These are phyloP conservation scores for Cyanistes caeruleus DNA, from an alignment of 2,113 vertebrate species.

Conservation along the genomic window DNA sequence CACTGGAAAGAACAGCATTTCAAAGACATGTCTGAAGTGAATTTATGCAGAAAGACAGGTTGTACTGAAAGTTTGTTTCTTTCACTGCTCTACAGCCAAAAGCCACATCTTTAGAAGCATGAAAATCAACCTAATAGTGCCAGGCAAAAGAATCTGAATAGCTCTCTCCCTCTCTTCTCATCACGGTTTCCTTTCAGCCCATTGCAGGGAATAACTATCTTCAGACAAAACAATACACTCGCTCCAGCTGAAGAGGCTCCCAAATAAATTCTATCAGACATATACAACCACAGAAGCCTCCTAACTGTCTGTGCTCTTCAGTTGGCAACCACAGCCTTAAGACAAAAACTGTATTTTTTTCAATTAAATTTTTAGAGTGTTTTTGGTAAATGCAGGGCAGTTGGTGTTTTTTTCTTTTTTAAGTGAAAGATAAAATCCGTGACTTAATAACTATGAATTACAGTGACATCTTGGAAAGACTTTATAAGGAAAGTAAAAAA, in stretches of 20 bases:
- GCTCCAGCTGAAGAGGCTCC: slow-evolving; percentile 16
- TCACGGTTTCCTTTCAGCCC: not conserved
- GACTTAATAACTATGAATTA: not conserved
- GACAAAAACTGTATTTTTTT: not conserved
- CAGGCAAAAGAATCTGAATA: not conserved
- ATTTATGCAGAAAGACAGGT: slow-evolving; percentile 2
- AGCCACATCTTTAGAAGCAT: not conserved
- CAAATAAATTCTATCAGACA: slow-evolving; percentile 32
- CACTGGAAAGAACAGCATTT: not conserved
- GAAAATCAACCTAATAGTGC: slow-evolving; percentile 33
- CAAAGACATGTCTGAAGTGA: not conserved
- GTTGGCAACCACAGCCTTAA: not conserved
- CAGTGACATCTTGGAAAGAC: not conserved
- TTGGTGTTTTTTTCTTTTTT: not conserved
- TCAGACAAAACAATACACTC: not conserved
- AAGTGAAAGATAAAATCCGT: not conserved
- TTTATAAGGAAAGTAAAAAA: not conserved
- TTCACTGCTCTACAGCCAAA: slow-evolving; percentile 10
- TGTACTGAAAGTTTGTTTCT: slow-evolving; percentile 5
- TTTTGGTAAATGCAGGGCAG: not conserved
- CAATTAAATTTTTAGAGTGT: not conserved
- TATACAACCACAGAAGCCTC: not conserved
- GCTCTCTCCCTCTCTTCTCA: not conserved
- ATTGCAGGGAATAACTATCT: not conserved
- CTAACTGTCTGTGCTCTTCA: not conserved